Evolutionary conservation across 2,797 vertebrate genomes (phyloP).

Genomic region (Botia kubotai): DNA sequence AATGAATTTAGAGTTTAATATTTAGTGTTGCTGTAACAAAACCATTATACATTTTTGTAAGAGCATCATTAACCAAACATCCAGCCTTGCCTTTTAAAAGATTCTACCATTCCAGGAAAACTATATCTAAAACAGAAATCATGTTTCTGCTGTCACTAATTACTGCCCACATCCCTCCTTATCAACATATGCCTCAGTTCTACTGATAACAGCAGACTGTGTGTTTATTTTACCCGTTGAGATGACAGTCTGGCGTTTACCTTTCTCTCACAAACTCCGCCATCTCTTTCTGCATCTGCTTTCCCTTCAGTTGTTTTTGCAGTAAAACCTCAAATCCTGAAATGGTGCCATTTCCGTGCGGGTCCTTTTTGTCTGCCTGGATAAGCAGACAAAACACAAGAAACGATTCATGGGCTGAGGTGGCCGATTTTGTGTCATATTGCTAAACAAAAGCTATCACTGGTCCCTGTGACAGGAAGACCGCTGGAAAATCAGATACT

Average conservation of each 20-base stretch:
- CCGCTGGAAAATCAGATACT: not conserved
- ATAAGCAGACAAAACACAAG: constrained; percentile 60
- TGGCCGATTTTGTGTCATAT: constrained; percentile 22
- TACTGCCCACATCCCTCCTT: not conserved
- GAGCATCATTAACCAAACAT: too few relatives aligned
- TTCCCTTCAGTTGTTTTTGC: constrained; percentile 96
- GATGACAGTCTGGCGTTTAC: constrained; percentile 71
- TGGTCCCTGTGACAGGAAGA: not conserved
- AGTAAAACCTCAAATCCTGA: constrained; percentile 95
- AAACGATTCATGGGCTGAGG: constrained; percentile 11
- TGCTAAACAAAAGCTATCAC: not conserved
- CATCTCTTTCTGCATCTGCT: constrained; percentile 99
- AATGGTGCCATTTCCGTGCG: constrained; percentile 86
- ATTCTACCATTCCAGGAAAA: too few relatives aligned
- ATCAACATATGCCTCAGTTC: not conserved
- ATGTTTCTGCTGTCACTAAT: too few relatives aligned
- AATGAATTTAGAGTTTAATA: too few relatives aligned
- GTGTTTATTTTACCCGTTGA: not conserved
- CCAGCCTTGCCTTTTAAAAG: too few relatives aligned
- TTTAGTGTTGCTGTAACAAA: too few relatives aligned
- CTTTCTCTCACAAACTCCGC: constrained; percentile 96
- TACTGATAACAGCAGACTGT: not conserved
- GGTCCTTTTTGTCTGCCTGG: constrained; percentile 92
- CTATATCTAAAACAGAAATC: too few relatives aligned
- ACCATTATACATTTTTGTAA: too few relatives aligned